phyloP scores from a whole-genome alignment of 2,797 vertebrate species.

The Protonibea diacanthus region DNA sequence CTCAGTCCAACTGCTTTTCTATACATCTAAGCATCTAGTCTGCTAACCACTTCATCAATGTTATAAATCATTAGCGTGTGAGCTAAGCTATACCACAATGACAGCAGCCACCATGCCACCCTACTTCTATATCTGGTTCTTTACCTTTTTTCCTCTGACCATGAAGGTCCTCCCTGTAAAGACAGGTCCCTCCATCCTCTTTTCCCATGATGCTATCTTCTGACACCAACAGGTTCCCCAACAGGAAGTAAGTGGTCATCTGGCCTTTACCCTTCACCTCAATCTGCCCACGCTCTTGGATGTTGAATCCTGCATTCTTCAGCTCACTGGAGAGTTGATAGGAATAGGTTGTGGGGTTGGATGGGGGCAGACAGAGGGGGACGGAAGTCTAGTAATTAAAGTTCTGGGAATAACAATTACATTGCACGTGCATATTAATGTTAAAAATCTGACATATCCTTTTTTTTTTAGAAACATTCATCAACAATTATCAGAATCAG shows the following conservation, averaged over 20 bases:
- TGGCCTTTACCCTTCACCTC: constrained; percentile 89
- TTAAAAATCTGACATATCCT: no score
- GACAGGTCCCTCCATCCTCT: constrained; percentile 8
- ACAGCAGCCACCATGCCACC: neutral
- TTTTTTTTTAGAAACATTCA: no score
- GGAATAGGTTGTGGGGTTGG: neutral
- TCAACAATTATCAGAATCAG: no score
- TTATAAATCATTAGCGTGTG: neutral
- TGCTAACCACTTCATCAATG: no score
- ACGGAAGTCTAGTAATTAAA: neutral
- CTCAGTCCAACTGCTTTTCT: no score
- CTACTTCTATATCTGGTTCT: neutral
- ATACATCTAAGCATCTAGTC: no score
- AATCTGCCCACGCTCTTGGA: constrained; percentile 81
- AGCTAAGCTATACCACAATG: neutral
- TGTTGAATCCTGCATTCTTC: constrained; percentile 66
- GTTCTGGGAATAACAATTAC: no score
- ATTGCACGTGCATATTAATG: no score
- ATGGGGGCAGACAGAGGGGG: neutral
- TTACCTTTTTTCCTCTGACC: constrained; percentile 24
- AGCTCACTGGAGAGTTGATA: constrained; percentile 47
- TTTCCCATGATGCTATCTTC: constrained; percentile 86
- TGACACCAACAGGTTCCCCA: constrained; percentile 76
- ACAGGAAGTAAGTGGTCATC: constrained; percentile 88
- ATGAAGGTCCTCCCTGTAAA: constrained; percentile 53